These are phyloP conservation scores for Homarus gammarus DNA, from an alignment of 2,888 invertebrate species.

Conservation along the genomic window DNA sequence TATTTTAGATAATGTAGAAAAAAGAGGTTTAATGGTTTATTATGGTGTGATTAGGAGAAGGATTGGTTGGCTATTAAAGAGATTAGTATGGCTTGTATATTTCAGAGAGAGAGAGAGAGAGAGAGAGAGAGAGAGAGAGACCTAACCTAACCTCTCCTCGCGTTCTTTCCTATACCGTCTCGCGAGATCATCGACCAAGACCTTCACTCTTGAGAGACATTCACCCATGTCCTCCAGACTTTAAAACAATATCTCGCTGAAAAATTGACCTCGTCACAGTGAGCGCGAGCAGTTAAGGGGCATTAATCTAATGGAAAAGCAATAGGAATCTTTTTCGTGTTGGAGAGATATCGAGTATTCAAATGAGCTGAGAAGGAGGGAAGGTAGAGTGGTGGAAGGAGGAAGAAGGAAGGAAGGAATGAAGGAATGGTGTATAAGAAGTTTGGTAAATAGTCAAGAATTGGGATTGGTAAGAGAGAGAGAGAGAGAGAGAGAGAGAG, in stretches of 20 bases:
- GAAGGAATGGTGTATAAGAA: too few relatives aligned
- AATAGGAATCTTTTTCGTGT: not conserved
- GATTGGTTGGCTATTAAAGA: too few relatives aligned
- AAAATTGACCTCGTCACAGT: not conserved
- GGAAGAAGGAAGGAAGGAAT: not conserved
- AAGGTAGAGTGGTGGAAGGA: not conserved
- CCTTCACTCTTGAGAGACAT: not conserved
- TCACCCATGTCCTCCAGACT: not conserved
- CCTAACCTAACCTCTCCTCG: too few relatives aligned
- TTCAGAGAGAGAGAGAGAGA: too few relatives aligned
- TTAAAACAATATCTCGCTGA: not conserved
- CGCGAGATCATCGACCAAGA: not conserved
- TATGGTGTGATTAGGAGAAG: too few relatives aligned
- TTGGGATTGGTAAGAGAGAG: not conserved
- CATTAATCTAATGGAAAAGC: conserved; percentile 1
- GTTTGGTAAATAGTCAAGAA: too few relatives aligned
- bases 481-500: not conserved
- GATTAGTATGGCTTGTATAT: too few relatives aligned
- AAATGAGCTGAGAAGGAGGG: not conserved
- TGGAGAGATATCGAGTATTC: not conserved
- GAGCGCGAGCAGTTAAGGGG: not conserved
- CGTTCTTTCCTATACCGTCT: too few relatives aligned
- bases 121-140: too few relatives aligned
- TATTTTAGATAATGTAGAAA: too few relatives aligned
- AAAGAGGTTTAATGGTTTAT: too few relatives aligned